phyloP scores from a whole-genome alignment of 2,888 invertebrate species.

The Thymelicus sylvestris region DNA sequence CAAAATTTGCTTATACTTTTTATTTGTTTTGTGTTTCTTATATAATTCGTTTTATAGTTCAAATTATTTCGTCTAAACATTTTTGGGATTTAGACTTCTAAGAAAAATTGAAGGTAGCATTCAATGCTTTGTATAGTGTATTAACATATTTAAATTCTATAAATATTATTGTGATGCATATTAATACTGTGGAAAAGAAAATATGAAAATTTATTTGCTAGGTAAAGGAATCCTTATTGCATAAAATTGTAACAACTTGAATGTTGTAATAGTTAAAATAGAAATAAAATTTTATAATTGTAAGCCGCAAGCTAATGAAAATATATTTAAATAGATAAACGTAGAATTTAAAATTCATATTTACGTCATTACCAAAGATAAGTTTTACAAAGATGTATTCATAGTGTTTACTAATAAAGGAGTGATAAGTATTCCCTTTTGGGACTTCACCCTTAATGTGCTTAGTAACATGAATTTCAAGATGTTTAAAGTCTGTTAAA shows the following conservation, averaged over 20 bases:
- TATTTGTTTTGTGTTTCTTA: no score
- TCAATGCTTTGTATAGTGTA: conserved; percentile 22
- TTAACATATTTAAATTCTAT: conserved; percentile 1
- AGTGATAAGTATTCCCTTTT: not conserved
- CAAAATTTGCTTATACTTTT: no score
- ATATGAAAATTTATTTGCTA: conserved; percentile 10
- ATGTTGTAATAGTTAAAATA: not conserved
- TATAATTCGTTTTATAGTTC: no score
- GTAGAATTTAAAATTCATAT: conserved; percentile 1
- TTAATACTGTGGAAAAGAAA: not conserved
- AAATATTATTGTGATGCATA: not conserved
- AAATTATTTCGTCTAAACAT: no score
- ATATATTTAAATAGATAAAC: not conserved
- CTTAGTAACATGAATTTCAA: no score
- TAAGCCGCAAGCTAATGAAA: conserved; percentile 2
- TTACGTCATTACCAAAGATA: conserved; percentile 13
- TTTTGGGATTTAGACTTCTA: no score
- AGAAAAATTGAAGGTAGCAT: conserved; percentile 11
- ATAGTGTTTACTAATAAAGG: not conserved
- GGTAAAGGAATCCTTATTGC: not conserved
- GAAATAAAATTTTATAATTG: not conserved
- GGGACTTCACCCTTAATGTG: not conserved
- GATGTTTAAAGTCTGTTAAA: not conserved
- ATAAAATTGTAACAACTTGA: not conserved
- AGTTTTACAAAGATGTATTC: not conserved